Evolutionary conservation across 1,140 invertebrate species (phyloP).

Genomic region (Tetranychus cinnabarinus): DNA sequence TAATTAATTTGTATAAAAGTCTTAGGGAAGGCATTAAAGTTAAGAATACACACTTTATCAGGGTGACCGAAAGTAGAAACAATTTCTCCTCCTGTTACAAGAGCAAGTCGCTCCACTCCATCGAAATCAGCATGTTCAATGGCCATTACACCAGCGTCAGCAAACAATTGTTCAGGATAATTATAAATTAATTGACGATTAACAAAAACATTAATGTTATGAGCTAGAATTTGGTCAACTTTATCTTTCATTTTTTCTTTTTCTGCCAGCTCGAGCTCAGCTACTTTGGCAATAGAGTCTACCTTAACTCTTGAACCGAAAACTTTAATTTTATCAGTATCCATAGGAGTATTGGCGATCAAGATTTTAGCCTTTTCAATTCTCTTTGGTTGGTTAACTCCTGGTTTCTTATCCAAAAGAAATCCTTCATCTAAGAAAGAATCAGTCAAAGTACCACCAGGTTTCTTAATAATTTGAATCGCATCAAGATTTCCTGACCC

Average conservation of each 20-base stretch:
- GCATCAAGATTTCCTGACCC: constrained; percentile 82
- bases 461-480: constrained; percentile 93
- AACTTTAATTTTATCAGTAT: constrained; percentile 99
- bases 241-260: constrained; percentile 99
- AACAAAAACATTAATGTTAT: constrained; percentile 95
- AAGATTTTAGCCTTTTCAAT: constrained; percentile 85
- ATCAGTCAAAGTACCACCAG: constrained; percentile 69
- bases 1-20: neutral
- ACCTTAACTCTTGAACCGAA: constrained; percentile 94
- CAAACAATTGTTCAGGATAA: constrained; percentile 97
- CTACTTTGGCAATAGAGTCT: constrained; percentile 92
- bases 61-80: constrained; percentile 94
- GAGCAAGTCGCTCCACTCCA: constrained; percentile 83
- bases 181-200: constrained; percentile 99
- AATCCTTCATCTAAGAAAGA: constrained; percentile 98
- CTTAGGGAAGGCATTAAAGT: neutral
- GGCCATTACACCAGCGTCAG: constrained; percentile 93
- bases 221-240: constrained; percentile 83
- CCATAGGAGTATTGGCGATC: constrained; percentile 99
- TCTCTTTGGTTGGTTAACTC: constrained; percentile 62
- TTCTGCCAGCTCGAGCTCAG: constrained; percentile 87
- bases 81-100: constrained; percentile 93
- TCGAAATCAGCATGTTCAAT: constrained; percentile 99
- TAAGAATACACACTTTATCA: constrained; percentile 24
- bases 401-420: constrained; percentile 84